Conservation (phyloP, 2,888 invertebrate species). For the Erannis defoliaria region DNA sequence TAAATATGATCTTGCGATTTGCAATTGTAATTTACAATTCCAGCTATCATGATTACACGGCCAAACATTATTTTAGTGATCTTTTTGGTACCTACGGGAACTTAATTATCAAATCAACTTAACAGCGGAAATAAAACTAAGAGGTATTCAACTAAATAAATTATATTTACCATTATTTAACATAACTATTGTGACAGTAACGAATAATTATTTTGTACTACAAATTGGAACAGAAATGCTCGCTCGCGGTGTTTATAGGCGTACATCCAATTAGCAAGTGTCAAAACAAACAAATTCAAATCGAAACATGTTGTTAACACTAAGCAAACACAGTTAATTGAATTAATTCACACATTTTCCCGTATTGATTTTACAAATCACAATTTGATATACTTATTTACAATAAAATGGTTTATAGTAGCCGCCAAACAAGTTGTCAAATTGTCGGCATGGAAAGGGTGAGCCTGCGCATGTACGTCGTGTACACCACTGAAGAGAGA, state of each 20-base stretch:
- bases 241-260: constrained; percentile 32
- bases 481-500: too few species aligned
- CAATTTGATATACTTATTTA: too few species aligned
- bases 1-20: constrained; percentile 23
- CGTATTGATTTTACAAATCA: constrained; percentile 20
- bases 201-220: constrained; percentile 69
- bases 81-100: not conserved
- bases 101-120: constrained; percentile 27
- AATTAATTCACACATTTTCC: constrained; percentile 17
- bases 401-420: not conserved
- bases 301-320: constrained; percentile 30
- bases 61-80: constrained; percentile 11
- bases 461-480: too few species aligned
- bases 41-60: constrained; percentile 11
- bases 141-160: constrained; percentile 63
- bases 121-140: constrained; percentile 64
- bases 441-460: too few species aligned
- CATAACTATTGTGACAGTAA: constrained; percentile 65
- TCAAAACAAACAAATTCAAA: constrained; percentile 41
- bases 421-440: too few species aligned
- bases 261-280: constrained; percentile 39
- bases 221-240: constrained; percentile 58
- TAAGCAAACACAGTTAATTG: constrained; percentile 20
- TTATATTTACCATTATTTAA: constrained; percentile 69
- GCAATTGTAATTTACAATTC: constrained; percentile 36